Evolutionary conservation across 2,888 invertebrate genomes (phyloP), one percentile per base, ranked within the genome.

Genomic region (Drosophila aldrichi): DNA sequence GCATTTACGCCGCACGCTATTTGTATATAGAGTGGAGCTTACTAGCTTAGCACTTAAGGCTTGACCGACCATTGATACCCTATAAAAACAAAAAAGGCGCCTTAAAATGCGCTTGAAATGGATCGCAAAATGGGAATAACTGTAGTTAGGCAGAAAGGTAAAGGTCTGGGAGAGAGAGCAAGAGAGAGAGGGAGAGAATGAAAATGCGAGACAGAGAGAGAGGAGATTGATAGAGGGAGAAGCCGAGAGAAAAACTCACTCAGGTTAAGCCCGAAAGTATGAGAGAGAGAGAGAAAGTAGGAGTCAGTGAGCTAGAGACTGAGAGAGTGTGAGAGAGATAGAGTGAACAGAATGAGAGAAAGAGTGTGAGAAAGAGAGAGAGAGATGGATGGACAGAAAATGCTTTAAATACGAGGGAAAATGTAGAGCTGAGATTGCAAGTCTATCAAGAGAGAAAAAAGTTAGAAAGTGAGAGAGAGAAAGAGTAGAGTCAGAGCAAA

Each of bases 21-120:
- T n/a, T 20, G 29, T 22, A 20, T 51, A 36, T 36, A 36, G 43
- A 43, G 51, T 38, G 52, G 22, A 32, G 66, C 36, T 51, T 65
- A 29, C 20, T 1, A 16, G 52, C 29, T 65, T 43, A 51, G 8
- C 43, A 18, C 36, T 41, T 29, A 20, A 14, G 14, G 25, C 18
- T 51, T 22, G 29, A 6, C 29, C 52, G 36, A 12, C 18, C n/a
- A 38, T 54, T 38, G 44, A 65, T 38, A 38, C 38, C 54, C 52
- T 22, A 38, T 38, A 22, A 65, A 65, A 41, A 64, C 12, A 51
- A 18, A 48, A 64, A 64, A 36, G 14, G 32, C 18, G 36, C 29
- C n/a, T 5, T 10, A 25, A 48, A 64, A 49, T 49, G 51, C 14
- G 8, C 1, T 32, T 3, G 6, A 14, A 49, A 18, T 49, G 32